Evolutionary conservation across 2,888 invertebrate species (phyloP), one percentile per base, ranked within the genome.

Genomic region (Eupithecia pulchellata): DNA sequence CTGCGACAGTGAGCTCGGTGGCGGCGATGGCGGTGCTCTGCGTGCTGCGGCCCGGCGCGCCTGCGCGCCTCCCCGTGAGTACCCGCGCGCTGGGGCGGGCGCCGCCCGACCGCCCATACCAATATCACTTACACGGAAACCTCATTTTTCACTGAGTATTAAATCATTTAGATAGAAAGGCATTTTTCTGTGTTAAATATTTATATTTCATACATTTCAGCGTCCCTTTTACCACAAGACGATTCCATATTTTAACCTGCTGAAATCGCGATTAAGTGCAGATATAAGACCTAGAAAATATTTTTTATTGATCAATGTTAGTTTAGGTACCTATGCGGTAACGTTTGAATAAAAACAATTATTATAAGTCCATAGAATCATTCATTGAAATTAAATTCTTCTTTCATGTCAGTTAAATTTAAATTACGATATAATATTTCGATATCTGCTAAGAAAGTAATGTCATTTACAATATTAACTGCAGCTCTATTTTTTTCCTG

Each of bases 11-110:
- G 82, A 83, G 84, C 82, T 85, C 77, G 80, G 89, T 90, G 85
- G 79, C 85, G 78, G 86, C 85, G 78, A 86, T 89, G 81, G 86
- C 87, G 81, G 80, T 92, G 81, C 79, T 92, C 79, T 85, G 87
- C 82, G 88, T 88, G 87, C 86, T 93, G 83, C 92, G 89, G 79
- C 84, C 84, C 85, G 90, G 85, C 79, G 89, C 92, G 89, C 88
- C 93, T 84, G 94, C 94, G 89, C 91, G 88, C 83, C 91, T 94
- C 86, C 93, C 94, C 81, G 94, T 95, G 85, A 94, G 94, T 92
- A 86, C 81, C 83, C 82, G 80, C 76, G 69, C 61, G 71, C 82
- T 71, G 84, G 89, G 91, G 91, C 91, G 92, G 91, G 91, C 91
- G 91, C 84, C 79, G 85, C 80, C 75, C 79, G 73, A 58, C 20